Conservation (phyloP, 2,797 vertebrate genomes). For the Limnodromus scolopaceus region DNA sequence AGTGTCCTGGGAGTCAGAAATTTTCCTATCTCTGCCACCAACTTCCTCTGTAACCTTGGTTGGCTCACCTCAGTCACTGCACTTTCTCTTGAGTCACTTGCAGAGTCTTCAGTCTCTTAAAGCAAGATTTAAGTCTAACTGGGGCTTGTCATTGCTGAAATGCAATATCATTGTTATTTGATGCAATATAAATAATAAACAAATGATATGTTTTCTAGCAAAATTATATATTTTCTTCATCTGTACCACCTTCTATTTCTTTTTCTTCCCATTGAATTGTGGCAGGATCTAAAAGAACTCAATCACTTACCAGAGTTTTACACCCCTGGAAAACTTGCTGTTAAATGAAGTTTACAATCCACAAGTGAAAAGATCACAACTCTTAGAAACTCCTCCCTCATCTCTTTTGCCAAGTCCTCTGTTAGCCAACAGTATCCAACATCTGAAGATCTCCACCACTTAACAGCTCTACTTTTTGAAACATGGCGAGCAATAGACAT, state of each 20-base stretch:
- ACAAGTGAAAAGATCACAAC: not conserved
- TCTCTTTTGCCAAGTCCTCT: not conserved
- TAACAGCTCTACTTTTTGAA: not conserved
- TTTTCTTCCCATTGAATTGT: not conserved
- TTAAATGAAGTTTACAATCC: not conserved
- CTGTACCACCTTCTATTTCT: not conserved
- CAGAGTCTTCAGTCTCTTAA: not conserved
- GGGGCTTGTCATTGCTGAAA: not conserved
- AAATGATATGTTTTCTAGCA: not conserved
- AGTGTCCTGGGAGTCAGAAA: not conserved
- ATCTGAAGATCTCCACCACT: not conserved
- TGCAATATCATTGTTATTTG: not conserved
- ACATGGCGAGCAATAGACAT: not conserved
- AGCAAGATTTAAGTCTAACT: not conserved
- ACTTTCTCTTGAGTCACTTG: not conserved
- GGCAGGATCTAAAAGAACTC: not conserved
- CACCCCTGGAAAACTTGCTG: not conserved
- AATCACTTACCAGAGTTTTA: not conserved
- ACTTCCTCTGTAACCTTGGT: not conserved
- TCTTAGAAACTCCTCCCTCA: not conserved
- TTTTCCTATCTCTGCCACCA: not conserved
- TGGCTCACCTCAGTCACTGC: not conserved
- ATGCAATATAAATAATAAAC: not conserved
- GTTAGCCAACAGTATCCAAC: not conserved
- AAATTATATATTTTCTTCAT: not conserved